A percentile compares a stretch with the other conserved stretches of the same genome.
These are phyloP conservation scores for Eurosta solidaginis DNA, from an alignment of 1,140 invertebrate genomes.

Conservation along the genomic window DNA sequence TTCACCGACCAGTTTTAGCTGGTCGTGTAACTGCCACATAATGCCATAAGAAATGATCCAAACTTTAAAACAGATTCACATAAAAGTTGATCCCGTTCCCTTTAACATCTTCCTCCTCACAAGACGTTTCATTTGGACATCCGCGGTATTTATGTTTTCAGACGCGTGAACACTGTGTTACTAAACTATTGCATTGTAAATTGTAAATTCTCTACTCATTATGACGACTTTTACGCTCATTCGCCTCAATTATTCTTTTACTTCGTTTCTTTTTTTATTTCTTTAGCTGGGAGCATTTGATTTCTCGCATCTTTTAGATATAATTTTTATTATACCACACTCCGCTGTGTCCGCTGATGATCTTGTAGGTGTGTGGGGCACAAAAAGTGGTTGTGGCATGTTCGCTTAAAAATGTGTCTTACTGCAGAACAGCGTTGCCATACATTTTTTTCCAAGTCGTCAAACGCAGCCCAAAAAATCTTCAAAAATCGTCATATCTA, in stretches of 20 bases:
- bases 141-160: background rate
- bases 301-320: background rate
- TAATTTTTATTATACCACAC: background rate
- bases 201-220: background rate
- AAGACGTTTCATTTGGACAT: background rate
- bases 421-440: too few species aligned
- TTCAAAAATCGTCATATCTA: too few species aligned
- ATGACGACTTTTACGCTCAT: constrained; percentile 9
- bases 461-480: too few species aligned
- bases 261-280: background rate
- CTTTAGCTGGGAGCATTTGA: background rate
- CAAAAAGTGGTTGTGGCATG: too few species aligned
- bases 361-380: too few species aligned
- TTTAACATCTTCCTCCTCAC: background rate
- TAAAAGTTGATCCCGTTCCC: background rate
- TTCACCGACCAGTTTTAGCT: background rate
- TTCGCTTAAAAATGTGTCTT: background rate
- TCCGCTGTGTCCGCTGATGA: background rate
- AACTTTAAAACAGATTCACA: background rate
- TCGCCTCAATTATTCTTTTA: background rate
- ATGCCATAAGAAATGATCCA: background rate
- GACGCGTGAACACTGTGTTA: background rate
- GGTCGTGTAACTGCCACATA: background rate
- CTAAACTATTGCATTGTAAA: background rate
- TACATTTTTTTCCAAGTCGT: too few species aligned